These are phyloP conservation scores for Danio jaintianensis DNA, from an alignment of 2,797 vertebrate genomes.

Conservation along the genomic window DNA sequence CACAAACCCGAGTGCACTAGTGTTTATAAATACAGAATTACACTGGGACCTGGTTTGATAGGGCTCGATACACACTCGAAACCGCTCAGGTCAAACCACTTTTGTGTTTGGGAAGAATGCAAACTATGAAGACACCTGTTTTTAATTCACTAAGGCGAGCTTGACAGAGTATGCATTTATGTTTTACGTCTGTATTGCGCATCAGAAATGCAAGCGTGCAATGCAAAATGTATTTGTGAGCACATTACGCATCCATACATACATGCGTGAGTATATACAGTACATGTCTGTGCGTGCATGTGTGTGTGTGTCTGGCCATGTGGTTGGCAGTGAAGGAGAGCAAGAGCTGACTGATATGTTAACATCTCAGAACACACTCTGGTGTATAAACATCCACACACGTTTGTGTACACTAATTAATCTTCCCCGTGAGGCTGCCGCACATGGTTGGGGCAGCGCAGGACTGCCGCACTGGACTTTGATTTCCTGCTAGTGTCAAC, in stretches of 20 bases:
- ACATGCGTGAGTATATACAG: constrained; percentile 13
- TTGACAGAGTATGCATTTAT: constrained; percentile 55
- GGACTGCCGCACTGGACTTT: constrained; percentile 54
- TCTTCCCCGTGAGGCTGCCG: constrained; percentile 56
- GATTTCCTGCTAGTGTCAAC: constrained; percentile 64
- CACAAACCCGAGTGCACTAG: constrained; percentile 71
- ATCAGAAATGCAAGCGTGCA: constrained; percentile 20
- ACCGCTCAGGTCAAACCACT: constrained; percentile 81
- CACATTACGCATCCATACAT: constrained; percentile 34
- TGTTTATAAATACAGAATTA: constrained; percentile 79
- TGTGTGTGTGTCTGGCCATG: constrained; percentile 68
- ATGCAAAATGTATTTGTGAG: constrained; percentile 4
- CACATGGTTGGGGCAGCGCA: constrained; percentile 55
- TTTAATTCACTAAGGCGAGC: constrained; percentile 78
- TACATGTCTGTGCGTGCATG: constrained; percentile 41
- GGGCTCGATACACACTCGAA: constrained; percentile 71
- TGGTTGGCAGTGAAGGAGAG: constrained; percentile 70
- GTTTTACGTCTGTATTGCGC: constrained; percentile 24
- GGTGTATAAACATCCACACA: constrained; percentile 67
- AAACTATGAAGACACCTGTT: constrained; percentile 85
- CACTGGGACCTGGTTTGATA: constrained; percentile 69
- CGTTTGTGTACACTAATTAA: constrained; percentile 69
- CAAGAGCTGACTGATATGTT: constrained; percentile 65
- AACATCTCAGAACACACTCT: constrained; percentile 68
- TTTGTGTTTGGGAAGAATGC: constrained; percentile 80